Base-by-base conservation (phyloP, 30 jellyfish, hydroid and myxozoan genomes). In the Hydractinia echinata region DNA sequence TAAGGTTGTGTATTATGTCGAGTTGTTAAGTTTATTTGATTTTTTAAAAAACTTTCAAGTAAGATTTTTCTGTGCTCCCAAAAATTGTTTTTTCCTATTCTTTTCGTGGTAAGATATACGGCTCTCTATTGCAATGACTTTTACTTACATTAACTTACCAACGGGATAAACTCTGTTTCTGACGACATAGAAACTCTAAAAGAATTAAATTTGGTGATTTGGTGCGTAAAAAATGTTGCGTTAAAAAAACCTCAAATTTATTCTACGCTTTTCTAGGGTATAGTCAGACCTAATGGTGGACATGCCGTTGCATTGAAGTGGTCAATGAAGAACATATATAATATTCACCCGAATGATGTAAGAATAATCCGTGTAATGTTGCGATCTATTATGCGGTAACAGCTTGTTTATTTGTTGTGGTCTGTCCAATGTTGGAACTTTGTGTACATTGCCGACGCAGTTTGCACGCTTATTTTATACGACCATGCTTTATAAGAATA, bases 241-340 rank as follows among this genome's bases (percentile, higher is more conserved):
- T 51, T 64, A 7, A 64, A 64, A n/a, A 58, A 13, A 11, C 69
- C 19, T 58, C 2, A 11, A 16, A 58, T 58, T 3, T 58, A 11
- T 58, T 16, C 15, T 58, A 11, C 19, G 15, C 69, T 58, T 13
- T 67, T 21, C 3, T 50, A 93, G 99, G 99, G 99, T 3, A 84
- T 93, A 14, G 68, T 52, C 20, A 86, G 99, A 67, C 84, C 93
- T 60, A 87, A 87, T 78, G 99, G 99, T 19, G 95, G 99, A 4
- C 99, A 93, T 76, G 99, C 96, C 14, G 99, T 93, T 13, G 94
- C 95, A 14, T 88, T 93, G 91, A 93, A 87, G 73, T 93, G 99
- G 96, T 55, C 94, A 19, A 93, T 93, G 99, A 83, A 84, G 55
- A 84, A 93, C 73, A 21, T 84, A 8, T 93, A 67, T 66, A 94